A percentile compares a stretch with the other conserved stretches of the same genome.
Conservation (phyloP, 2,797 vertebrate genomes). For the Chaetodon trifasciatus region DNA sequence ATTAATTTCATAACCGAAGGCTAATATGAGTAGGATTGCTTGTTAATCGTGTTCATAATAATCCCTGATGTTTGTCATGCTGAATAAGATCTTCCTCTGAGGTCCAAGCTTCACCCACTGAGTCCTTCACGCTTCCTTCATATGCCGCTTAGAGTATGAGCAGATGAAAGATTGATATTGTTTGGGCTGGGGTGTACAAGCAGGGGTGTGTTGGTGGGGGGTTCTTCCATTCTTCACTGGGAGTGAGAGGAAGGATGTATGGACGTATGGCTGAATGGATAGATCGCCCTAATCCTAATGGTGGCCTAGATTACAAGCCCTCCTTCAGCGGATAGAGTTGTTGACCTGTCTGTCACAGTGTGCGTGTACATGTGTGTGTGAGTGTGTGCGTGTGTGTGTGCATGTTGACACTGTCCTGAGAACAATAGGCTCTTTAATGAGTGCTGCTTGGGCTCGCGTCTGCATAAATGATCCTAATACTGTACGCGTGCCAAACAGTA, state of each 20-base stretch:
- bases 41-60: slow-evolving; percentile 23
- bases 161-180: slow-evolving; percentile 71
- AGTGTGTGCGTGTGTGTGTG: slow-evolving; percentile 12
- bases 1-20: slow-evolving; percentile 25
- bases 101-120: slow-evolving; percentile 6
- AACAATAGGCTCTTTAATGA: slow-evolving; percentile 85
- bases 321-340: slow-evolving; percentile 68
- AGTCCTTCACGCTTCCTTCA: slow-evolving; percentile 19
- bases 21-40: slow-evolving; percentile 3
- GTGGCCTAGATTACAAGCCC: slow-evolving; percentile 74
- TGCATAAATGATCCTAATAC: slow-evolving; percentile 80
- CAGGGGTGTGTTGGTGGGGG: not conserved
- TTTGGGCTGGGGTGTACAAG: slow-evolving; percentile 32
- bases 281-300: slow-evolving; percentile 72
- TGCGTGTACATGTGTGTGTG: slow-evolving; percentile 25
- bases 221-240: slow-evolving; percentile 33
- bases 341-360: slow-evolving; percentile 60
- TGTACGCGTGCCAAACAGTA: slow-evolving; percentile 74
- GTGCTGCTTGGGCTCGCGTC: slow-evolving; percentile 52
- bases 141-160: slow-evolving; percentile 41
- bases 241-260: slow-evolving; percentile 50
- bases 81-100: slow-evolving; percentile 24
- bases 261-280: slow-evolving; percentile 68
- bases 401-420: slow-evolving; percentile 36
- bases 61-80: slow-evolving; percentile 14